Evolutionary conservation across 2,888 invertebrate genomes (phyloP), one percentile per base, ranked within the genome.

Genomic region (Calliopum simillimum): DNA sequence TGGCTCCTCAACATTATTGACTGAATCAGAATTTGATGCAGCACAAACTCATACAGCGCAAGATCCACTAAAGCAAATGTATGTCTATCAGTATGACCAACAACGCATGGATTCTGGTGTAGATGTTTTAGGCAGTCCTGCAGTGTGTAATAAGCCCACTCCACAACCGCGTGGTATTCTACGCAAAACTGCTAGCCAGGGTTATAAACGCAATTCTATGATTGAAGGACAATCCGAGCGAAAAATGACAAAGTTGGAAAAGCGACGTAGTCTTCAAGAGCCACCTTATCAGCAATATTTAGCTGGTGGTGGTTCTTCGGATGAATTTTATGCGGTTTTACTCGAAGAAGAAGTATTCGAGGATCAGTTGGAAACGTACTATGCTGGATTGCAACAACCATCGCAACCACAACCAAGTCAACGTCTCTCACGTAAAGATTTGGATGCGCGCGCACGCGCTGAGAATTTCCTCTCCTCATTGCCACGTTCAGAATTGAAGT

Each of bases 1-100:
- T 74, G 95, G 95, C 47, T 95, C 95, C 0, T 95, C 95, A 0
- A 94, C 94, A 2, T 91, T 94, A 86, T 86, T 94, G 11, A 90
- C 93, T 6, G 94, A 94, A 77, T 94, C 94, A 2, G 86, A 86
- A 71, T 75, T 83, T 68, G 86, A 86, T 33, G 71, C 74, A 49
- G 63, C 74, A n/a, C 71, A 71, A 14, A 55, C 43, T 41, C 51
- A 66, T 8, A 51, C 63, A 23, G 61, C 69, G 12, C 69, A 67
- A 46, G 88, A 46, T 88, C 89, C 71, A 0, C 74, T 84, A 81
- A 88, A 76, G 88, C 89, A 85, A 88, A 87, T 94, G 74, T 94
- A 94, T 84, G 92, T 94, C 1, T 95, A 95, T 85, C 92, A 85
- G 62, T 95, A 94, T 80, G 94, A 94, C 79, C 91, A 93, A 25